Evolutionary conservation across 2,888 invertebrate species (phyloP), one percentile per base, ranked within the genome.

Genomic region (Sarcophaga variegata): DNA sequence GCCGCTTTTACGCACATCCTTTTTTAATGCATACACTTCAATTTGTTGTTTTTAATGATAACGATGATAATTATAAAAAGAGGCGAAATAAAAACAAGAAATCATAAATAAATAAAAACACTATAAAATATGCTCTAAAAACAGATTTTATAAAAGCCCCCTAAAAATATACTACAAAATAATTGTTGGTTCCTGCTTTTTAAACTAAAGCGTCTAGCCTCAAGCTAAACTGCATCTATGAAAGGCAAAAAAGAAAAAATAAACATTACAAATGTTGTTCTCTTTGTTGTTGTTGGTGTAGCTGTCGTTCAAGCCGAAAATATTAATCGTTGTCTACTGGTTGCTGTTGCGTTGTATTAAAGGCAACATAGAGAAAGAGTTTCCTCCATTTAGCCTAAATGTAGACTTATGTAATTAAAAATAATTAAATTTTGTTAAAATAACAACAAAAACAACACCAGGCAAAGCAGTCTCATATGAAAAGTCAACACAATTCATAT

Each of bases 361-460:
- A 49, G 25, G n/a, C 62, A 76, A 47, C 2, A 27, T 4, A 59
- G 6, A 10, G 17, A 75, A 47, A n/a, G 64, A 66, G 59, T 27
- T 66, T 45, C 54, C 54, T 45, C 54, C 54, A 76, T 62, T 67
- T 77, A 72, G 66, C 71, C 76, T 81, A 71, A 81, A 84, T 76
- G 76, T 63, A 71, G 59, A 75, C 80, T 81, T 81, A 20, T 20
- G 20, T 20, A 81, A 85, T 81, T 81, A 72, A 77, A 67, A 81
- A 85, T 85, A 72, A 81, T 85, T 66, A 81, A 85, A 81, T 85
- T 85, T 84, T 71, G 71, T 71, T 27, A 54, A n/a, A 49, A 81
- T 71, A 70, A 22, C 70, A 70, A 82, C 60, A 54, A 60, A 74
- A 78, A 45, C 71, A 71, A 10, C 69, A 67, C 25, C 22, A 76